These are phyloP conservation scores for Oophaga pumilio DNA, from an alignment of 2,113 vertebrate species.

Conservation along the genomic window DNA sequence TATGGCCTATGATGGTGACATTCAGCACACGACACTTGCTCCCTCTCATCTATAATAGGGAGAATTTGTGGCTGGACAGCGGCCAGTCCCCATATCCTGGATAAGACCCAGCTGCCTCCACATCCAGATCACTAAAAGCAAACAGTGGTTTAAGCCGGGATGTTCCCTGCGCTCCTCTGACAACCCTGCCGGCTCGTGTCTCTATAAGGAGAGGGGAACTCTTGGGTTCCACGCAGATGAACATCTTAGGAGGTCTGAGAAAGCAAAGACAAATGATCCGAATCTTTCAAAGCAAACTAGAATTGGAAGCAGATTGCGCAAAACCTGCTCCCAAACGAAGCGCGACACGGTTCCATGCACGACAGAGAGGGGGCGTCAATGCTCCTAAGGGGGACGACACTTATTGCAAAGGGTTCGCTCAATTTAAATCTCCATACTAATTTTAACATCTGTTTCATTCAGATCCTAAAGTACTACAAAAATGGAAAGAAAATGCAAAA, in stretches of 20 bases:
- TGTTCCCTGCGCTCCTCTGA: conserved; percentile 42
- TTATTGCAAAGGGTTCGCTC: not conserved
- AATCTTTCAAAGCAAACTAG: not conserved
- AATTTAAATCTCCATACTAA: no score
- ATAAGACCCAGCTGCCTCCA: conserved; percentile 63
- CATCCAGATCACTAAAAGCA: conserved; percentile 57
- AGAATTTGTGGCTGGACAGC: not conserved
- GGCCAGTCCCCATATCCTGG: conserved; percentile 8
- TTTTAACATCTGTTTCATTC: no score
- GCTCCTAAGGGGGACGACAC: not conserved
- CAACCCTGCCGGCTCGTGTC: conserved; percentile 7
- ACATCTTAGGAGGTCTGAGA: conserved; percentile 37
- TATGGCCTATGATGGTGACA: not conserved
- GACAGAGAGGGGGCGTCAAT: not conserved
- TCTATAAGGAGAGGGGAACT: conserved; percentile 47
- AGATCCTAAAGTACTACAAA: no score
- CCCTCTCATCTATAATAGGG: not conserved
- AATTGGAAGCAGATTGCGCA: not conserved
- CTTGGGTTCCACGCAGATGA: conserved; percentile 15
- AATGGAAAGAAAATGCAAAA: no score
- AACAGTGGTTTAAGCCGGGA: conserved; percentile 59
- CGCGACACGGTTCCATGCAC: no score
- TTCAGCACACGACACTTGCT: not conserved
- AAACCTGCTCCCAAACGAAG: not conserved
- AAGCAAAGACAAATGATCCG: conserved; percentile 12